phyloP scores from a whole-genome alignment of 2,888 invertebrate species.

The Odontomyia ornata region DNA sequence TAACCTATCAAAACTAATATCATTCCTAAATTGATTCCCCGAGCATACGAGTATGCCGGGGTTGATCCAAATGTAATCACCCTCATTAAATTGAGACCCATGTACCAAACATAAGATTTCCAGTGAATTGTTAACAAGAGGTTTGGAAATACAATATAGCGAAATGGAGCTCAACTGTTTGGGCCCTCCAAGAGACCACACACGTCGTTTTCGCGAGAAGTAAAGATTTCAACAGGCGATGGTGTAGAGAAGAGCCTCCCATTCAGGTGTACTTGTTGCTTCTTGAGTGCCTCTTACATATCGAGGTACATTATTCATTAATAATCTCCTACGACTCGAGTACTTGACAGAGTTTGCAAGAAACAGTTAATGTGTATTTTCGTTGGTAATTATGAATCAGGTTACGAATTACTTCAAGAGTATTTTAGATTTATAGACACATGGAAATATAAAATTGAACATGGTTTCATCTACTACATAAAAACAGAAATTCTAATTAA shows the following conservation, averaged over 20 bases:
- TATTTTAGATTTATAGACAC: neutral
- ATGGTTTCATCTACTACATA: neutral
- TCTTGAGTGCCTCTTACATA: slow-evolving; percentile 13
- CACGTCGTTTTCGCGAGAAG: slow-evolving; percentile 27
- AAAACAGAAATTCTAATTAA: too few relatives aligned
- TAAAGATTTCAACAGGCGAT: slow-evolving; percentile 11
- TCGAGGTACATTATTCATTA: slow-evolving; percentile 21
- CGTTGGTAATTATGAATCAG: too few relatives aligned
- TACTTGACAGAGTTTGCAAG: neutral
- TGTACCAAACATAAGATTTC: too few relatives aligned
- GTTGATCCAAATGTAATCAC: too few relatives aligned
- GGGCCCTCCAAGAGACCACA: slow-evolving; percentile 32
- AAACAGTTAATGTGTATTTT: neutral
- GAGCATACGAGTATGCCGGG: too few relatives aligned
- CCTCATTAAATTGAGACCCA: too few relatives aligned
- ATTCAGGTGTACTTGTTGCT: slow-evolving; percentile 25
- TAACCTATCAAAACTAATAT: too few relatives aligned
- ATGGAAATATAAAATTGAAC: neutral
- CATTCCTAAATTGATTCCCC: too few relatives aligned
- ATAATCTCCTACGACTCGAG: slow-evolving; percentile 5
- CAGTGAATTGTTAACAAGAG: neutral
- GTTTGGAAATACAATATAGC: neutral
- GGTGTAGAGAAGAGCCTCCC: slow-evolving; percentile 8
- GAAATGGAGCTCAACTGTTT: neutral
- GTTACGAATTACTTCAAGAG: neutral